Evolutionary conservation across 2,888 invertebrate genomes (phyloP), one percentile per base, ranked within the genome.

Genomic region (Linnaemya tessellans): DNA sequence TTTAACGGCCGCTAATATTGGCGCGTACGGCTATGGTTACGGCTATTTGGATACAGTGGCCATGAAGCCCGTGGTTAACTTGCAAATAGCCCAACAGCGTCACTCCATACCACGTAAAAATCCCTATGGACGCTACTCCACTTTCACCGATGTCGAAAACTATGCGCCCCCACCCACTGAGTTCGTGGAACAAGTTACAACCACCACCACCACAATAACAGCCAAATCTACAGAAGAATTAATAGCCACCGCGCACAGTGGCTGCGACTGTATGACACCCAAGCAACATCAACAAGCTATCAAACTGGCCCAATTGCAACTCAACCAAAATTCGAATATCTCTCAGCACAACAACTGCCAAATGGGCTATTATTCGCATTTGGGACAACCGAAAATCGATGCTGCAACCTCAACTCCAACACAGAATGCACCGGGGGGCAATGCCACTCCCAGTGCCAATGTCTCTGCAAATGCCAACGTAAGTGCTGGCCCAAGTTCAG

Each of bases 1-100:
- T 92, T 93, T 97, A 75, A 96, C 97, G 0, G 97, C 97, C 1
- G 97, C 97, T 93, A 96, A 96, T 0, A 96, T 96, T 87, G 97
- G 97, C 0, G 97, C 97, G 0, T 97, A 97, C 87, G 97, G 97
- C 3, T 97, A 97, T 89, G 97, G 97, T 1, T 97, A 97, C 89
- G 97, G 97, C 9, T 97, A 97, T 89, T 92, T 96, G 75, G 97
- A 97, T 88, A 95, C 96, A 0, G 93, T 92, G 25, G 93, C 93
- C 0, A 89, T 92, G 15, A 93, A 92, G 79, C 92, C 92, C 9
- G 89, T 90, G 9, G 89, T 91, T 5, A 90, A 94, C 93, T 88
- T 93, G 90, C 80, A 93, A 93, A 89, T 92, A 38, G 89, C 92
- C 15, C 91, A 94, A 92, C 90, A 92, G 80, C 90, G 94, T 5